Percentiles rank a stretch among this genome's conserved stretches.
These are phyloP conservation scores for Chloromyia formosa DNA, from an alignment of 2,888 invertebrate genomes.

Conservation along the genomic window DNA sequence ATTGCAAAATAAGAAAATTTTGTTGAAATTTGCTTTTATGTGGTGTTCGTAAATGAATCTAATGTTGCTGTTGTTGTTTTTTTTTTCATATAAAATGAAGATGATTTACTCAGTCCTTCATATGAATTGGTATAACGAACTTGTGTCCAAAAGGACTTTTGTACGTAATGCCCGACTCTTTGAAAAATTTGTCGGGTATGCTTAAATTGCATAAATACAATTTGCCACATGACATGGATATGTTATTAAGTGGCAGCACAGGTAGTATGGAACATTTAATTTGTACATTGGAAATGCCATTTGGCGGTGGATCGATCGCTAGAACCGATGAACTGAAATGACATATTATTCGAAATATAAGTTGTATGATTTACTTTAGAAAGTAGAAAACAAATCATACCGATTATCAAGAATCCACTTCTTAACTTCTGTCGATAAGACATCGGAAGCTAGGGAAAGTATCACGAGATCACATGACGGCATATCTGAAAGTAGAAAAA, in stretches of 20 bases:
- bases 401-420: slow-evolving; percentile 76
- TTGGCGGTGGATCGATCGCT: slow-evolving; percentile 78
- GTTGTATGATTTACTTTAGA: neutral
- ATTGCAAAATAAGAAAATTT: too few relatives aligned
- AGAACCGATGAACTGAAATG: slow-evolving; percentile 72
- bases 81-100: too few relatives aligned
- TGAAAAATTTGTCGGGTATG: slow-evolving; percentile 79
- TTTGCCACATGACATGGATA: slow-evolving; percentile 71
- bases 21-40: too few relatives aligned
- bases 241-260: slow-evolving; percentile 74
- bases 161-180: slow-evolving; percentile 79
- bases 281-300: slow-evolving; percentile 69
- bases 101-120: slow-evolving; percentile 60
- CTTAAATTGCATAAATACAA: slow-evolving; percentile 87
- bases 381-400: slow-evolving; percentile 50
- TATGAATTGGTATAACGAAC: slow-evolving; percentile 79
- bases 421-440: slow-evolving; percentile 66
- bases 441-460: slow-evolving; percentile 59
- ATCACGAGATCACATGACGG: slow-evolving; percentile 64
- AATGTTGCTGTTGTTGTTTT: too few relatives aligned
- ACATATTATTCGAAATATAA: too few relatives aligned
- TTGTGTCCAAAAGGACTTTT: slow-evolving; percentile 86
- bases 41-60: too few relatives aligned
- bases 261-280: slow-evolving; percentile 77
- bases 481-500: slow-evolving; percentile 57